These are phyloP conservation scores for Drosophila pectinifera DNA, from an alignment of 1,140 invertebrate genomes.

Conservation along the genomic window DNA sequence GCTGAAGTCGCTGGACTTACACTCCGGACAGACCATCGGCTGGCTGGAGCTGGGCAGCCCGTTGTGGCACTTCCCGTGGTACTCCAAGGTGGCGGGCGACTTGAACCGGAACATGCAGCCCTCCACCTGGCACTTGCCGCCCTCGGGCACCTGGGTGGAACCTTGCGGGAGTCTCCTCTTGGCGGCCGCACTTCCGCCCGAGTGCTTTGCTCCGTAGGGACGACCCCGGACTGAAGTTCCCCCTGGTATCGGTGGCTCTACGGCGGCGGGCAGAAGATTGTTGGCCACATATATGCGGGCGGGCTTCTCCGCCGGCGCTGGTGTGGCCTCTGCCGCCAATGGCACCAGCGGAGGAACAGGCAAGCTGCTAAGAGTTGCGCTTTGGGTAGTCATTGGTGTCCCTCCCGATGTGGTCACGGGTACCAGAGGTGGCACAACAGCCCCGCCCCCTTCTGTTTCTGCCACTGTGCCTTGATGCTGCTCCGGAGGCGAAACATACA, in stretches of 20 bases:
- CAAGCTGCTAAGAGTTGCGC: constrained; percentile 26
- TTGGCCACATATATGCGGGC: constrained; percentile 83
- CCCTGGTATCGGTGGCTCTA: constrained; percentile 41
- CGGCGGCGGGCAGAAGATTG: constrained; percentile 67
- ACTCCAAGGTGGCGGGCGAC: constrained; percentile 85
- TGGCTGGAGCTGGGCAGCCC: constrained; percentile 65
- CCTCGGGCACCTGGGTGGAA: constrained; percentile 30
- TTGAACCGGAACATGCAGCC: constrained; percentile 84
- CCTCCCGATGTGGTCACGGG: constrained; percentile 46
- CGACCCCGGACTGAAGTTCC: constrained; percentile 75
- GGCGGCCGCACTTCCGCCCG: constrained; percentile 35
- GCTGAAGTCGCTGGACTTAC: constrained; percentile 85
- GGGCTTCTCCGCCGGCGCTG: constrained; percentile 50
- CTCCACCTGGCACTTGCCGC: constrained; percentile 69
- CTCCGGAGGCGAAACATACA: constrained; percentile 38
- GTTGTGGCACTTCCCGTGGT: constrained; percentile 88
- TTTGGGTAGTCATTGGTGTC: background rate
- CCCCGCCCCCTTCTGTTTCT: background rate
- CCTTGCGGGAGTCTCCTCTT: constrained; percentile 41
- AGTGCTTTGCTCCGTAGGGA: constrained; percentile 77
- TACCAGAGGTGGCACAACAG: constrained; percentile 54
- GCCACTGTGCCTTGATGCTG: background rate
- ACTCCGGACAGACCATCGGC: constrained; percentile 89
- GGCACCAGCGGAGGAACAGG: constrained; percentile 67
- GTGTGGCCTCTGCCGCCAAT: constrained; percentile 30